Percentiles rank a stretch among this genome's conserved stretches.
These are phyloP conservation scores for Eupithecia dodoneata DNA, from an alignment of 2,888 invertebrate genomes.

Conservation along the genomic window DNA sequence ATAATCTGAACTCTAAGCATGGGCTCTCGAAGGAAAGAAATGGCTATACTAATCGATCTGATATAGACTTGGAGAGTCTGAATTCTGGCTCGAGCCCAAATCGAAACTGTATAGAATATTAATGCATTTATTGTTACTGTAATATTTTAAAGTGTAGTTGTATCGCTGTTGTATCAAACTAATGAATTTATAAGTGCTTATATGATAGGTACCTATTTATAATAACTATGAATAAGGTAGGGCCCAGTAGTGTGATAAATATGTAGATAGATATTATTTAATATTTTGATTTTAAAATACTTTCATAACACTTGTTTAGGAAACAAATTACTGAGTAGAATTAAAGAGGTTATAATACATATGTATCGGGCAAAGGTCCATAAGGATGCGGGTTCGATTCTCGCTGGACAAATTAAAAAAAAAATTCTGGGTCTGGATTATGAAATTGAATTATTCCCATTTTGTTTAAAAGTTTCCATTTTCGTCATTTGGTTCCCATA, in stretches of 20 bases:
- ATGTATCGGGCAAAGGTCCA: not conserved
- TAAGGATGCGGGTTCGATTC: not conserved
- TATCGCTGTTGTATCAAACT: constrained; percentile 17
- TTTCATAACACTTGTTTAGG: not conserved
- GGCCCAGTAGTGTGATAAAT: not conserved
- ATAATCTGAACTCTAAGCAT: constrained; percentile 1
- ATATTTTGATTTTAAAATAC: not conserved
- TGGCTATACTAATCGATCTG: constrained; percentile 23
- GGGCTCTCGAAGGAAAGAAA: constrained; percentile 15
- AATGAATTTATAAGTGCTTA: constrained; percentile 27
- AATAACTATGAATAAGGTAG: not conserved
- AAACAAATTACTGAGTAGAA: not conserved
- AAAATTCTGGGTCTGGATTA: too few relatives aligned
- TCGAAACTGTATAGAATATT: constrained; percentile 38
- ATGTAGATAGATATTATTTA: not conserved
- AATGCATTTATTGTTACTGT: constrained; percentile 34
- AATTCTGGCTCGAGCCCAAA: constrained; percentile 34
- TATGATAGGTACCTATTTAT: constrained; percentile 9
- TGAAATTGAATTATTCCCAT: too few relatives aligned
- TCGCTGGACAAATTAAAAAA: not conserved
- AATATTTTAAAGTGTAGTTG: constrained; percentile 9
- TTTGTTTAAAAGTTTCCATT: not conserved
- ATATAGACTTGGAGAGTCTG: constrained; percentile 20
- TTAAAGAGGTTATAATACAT: not conserved
- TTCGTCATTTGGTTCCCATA: not conserved